These are phyloP conservation scores for Clepsis dumicolana DNA, from an alignment of 2,888 invertebrate genomes.

Conservation along the genomic window DNA sequence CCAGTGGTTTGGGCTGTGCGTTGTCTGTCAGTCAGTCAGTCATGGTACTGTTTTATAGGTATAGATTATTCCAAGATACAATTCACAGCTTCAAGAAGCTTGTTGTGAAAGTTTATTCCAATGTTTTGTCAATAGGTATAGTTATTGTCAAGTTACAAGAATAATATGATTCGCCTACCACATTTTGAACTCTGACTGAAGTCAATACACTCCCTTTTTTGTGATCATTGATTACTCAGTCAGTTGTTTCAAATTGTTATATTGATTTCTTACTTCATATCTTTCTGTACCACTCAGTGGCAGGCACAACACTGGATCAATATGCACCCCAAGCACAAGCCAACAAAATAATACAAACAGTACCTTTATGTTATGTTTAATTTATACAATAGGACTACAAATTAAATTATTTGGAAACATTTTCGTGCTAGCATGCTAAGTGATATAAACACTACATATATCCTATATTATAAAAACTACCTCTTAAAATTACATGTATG, in stretches of 20 bases:
- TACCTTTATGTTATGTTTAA: slow-evolving; percentile 33
- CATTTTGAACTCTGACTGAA: no score
- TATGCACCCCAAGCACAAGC: slow-evolving; percentile 42
- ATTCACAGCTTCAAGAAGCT: no score
- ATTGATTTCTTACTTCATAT: slow-evolving; percentile 15
- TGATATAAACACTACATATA: slow-evolving; percentile 35
- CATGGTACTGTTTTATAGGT: no score
- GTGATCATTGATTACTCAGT: no score
- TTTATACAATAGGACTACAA: slow-evolving; percentile 37
- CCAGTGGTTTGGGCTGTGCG: no score
- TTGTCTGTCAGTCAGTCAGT: no score
- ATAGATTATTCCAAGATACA: no score
- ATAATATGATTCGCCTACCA: no score
- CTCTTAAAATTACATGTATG: slow-evolving; percentile 24
- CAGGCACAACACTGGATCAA: slow-evolving; percentile 46
- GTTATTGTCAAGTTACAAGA: no score
- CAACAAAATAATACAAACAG: slow-evolving; percentile 22
- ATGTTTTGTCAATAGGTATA: no score
- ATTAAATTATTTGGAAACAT: slow-evolving; percentile 31
- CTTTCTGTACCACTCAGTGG: slow-evolving; percentile 47
- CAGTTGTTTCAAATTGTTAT: neutral
- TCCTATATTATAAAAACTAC: slow-evolving; percentile 32
- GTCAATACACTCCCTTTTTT: no score
- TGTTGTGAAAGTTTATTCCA: no score
- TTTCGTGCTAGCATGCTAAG: slow-evolving; percentile 31